Percentiles rank a stretch among this genome's conserved stretches.
Evolutionary conservation across 2,797 vertebrate species (phyloP).

Genomic region (Gymnoscopelus microlampas): DNA sequence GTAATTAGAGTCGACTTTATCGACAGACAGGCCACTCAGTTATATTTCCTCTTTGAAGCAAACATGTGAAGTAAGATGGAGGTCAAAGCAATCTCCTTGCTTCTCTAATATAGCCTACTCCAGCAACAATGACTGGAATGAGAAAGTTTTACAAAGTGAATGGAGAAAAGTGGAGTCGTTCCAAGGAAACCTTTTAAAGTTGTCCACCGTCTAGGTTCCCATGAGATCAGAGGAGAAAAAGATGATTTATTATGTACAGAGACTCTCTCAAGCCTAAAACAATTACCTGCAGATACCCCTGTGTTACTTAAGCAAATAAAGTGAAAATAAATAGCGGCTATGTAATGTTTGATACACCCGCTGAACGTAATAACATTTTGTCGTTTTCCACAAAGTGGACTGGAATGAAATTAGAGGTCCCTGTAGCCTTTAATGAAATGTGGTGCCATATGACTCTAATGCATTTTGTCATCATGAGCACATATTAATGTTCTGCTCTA

Average conservation of each 20-base stretch:
- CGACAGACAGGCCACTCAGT: slow-evolving; percentile 49
- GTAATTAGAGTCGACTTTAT: slow-evolving; percentile 73
- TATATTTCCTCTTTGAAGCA: slow-evolving; percentile 69
- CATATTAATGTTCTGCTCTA: slow-evolving; percentile 75
- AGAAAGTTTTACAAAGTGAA: slow-evolving; percentile 72
- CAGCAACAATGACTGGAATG: slow-evolving; percentile 41
- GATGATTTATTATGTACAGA: slow-evolving; percentile 83
- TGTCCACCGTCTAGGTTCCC: slow-evolving; percentile 60
- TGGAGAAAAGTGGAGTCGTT: slow-evolving; percentile 56
- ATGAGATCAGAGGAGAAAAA: slow-evolving; percentile 69
- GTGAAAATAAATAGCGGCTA: slow-evolving; percentile 83
- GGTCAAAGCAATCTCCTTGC: slow-evolving; percentile 74
- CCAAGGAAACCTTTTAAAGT: slow-evolving; percentile 71
- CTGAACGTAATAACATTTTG: slow-evolving; percentile 84
- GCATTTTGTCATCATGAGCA: slow-evolving; percentile 80
- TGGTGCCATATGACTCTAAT: slow-evolving; percentile 71
- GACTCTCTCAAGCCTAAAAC: slow-evolving; percentile 79
- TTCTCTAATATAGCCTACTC: slow-evolving; percentile 56
- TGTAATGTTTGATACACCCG: slow-evolving; percentile 81
- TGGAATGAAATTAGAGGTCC: slow-evolving; percentile 85
- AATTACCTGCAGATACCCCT: slow-evolving; percentile 81
- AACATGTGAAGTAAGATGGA: slow-evolving; percentile 61
- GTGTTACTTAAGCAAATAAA: slow-evolving; percentile 83
- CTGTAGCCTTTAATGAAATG: slow-evolving; percentile 83
- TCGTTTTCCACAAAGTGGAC: slow-evolving; percentile 84